phyloP scores from a whole-genome alignment of 1,140 invertebrate genomes.

The Listronotus oregonensis region DNA sequence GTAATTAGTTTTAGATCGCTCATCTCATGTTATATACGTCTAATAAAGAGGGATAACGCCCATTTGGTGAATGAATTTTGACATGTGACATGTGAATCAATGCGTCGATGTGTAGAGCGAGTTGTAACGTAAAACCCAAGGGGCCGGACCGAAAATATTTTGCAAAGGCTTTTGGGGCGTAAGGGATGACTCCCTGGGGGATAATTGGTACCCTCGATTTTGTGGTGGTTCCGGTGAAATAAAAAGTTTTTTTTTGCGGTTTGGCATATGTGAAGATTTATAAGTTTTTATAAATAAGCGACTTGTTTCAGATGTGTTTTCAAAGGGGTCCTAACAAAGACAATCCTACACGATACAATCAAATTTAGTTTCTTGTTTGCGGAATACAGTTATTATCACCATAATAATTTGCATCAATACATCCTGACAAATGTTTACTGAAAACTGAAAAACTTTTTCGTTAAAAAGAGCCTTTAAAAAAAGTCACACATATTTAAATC shows the following conservation, averaged over 20 bases:
- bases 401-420: too few relatives aligned
- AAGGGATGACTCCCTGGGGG: conserved; percentile 32
- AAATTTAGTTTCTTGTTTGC: too few relatives aligned
- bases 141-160: conserved; percentile 23
- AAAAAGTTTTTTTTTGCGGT: background rate
- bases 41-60: conserved; percentile 30
- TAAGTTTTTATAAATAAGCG: background rate
- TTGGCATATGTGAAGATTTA: conserved; percentile 2
- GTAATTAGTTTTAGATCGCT: conserved; percentile 31
- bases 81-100: conserved; percentile 27
- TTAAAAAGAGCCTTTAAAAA: too few relatives aligned
- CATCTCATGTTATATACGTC: conserved; percentile 20
- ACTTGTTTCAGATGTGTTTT: too few relatives aligned
- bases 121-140: conserved; percentile 28
- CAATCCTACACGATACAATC: too few relatives aligned
- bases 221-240: conserved; percentile 7
- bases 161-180: conserved; percentile 25
- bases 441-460: too few relatives aligned
- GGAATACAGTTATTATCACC: too few relatives aligned
- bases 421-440: too few relatives aligned
- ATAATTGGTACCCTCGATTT: conserved; percentile 24
- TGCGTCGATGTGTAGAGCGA: conserved; percentile 19
- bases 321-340: too few relatives aligned
- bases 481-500: too few relatives aligned
- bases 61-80: conserved; percentile 28